These are phyloP conservation scores for Dromaius novaehollandiae DNA, from an alignment of 2,113 vertebrate species.

Conservation along the genomic window DNA sequence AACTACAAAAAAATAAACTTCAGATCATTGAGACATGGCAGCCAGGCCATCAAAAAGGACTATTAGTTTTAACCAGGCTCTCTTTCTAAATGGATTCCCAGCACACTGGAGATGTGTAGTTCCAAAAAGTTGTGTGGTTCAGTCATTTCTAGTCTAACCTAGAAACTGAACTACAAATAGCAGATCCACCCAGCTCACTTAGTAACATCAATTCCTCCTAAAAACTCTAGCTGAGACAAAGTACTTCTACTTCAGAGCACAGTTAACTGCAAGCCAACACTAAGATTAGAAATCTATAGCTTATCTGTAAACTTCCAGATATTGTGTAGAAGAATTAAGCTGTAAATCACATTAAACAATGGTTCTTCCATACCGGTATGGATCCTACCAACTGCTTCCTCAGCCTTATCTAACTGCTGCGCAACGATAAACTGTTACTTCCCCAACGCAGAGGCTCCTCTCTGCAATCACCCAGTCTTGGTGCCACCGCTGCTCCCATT, in stretches of 20 bases:
- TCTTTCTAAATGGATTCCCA: not conserved
- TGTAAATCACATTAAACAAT: accelerated
- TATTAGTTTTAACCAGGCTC: accelerated
- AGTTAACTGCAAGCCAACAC: accelerated
- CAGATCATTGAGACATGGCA: too few relatives aligned
- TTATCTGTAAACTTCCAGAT: accelerated
- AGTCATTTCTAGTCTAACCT: accelerated
- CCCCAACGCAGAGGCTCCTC: not conserved
- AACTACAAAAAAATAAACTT: not conserved
- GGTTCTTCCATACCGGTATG: accelerated
- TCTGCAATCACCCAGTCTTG: not conserved
- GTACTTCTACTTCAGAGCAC: accelerated
- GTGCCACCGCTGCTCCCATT: not conserved
- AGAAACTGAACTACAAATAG: not conserved
- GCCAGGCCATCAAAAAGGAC: not conserved
- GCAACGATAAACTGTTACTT: too few relatives aligned
- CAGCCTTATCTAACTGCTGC: too few relatives aligned
- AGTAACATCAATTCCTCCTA: not conserved
- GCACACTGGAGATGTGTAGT: not conserved
- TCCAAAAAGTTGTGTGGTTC: not conserved
- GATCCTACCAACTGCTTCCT: accelerated
- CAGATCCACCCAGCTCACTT: too few relatives aligned
- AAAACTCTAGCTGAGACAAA: accelerated
- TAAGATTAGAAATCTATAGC: accelerated
- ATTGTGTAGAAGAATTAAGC: accelerated